Percentiles rank a stretch among this genome's conserved stretches.
phyloP scores from a whole-genome alignment of 37 sponge, comb jelly and placozoan species.

The Ephydatia muelleri region DNA sequence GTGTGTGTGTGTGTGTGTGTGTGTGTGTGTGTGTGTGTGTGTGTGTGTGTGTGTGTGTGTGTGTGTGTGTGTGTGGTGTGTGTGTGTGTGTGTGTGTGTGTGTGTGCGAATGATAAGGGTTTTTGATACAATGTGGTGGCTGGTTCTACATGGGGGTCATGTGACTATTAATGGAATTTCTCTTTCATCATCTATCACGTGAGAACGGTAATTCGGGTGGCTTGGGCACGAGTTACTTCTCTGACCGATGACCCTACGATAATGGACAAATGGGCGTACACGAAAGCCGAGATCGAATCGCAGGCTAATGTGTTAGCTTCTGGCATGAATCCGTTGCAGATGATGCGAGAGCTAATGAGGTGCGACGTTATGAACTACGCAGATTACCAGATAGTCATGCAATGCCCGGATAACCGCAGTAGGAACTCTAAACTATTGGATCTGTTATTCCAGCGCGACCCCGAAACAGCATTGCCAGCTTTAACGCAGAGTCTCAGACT shows the following conservation, averaged over 20 bases:
- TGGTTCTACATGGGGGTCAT: no score
- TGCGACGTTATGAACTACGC: background rate
- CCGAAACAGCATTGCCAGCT: background rate
- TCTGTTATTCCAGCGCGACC: background rate
- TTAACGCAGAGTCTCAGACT: background rate
- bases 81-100: no score
- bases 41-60: no score
- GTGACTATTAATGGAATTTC: no score
- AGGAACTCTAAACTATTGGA: background rate
- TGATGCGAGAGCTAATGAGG: background rate
- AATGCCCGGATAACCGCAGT: background rate
- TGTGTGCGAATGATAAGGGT: no score
- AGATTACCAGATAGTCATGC: background rate
- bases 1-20: no score
- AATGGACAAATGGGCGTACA: background rate
- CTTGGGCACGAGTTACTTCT: background rate
- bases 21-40: no score
- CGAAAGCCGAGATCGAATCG: background rate
- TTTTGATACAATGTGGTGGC: no score
- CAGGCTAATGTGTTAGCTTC: background rate
- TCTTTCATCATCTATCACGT: no score
- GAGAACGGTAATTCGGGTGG: background rate
- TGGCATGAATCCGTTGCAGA: background rate
- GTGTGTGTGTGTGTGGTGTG: no score
- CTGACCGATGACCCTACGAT: background rate